Evolutionary conservation across 1,140 invertebrate species (phyloP).

Genomic region (Drosophila tani): DNA sequence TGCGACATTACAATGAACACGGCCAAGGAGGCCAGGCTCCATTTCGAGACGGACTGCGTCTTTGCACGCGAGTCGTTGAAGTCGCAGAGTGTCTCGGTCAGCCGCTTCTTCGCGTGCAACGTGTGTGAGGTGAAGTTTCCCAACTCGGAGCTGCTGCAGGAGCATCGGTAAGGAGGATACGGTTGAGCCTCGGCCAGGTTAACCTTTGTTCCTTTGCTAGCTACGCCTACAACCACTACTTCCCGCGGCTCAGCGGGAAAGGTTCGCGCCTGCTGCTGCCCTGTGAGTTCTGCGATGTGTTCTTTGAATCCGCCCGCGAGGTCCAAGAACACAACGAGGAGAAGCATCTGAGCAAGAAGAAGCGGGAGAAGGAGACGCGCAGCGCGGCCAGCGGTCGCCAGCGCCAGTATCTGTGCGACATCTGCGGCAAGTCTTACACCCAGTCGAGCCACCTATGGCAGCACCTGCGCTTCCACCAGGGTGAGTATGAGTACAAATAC

Average conservation of each 20-base stretch:
- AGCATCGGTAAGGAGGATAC: constrained; percentile 79
- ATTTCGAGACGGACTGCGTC: constrained; percentile 87
- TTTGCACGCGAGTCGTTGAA: constrained; percentile 81
- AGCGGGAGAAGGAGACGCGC: constrained; percentile 71
- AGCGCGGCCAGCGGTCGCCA: constrained; percentile 33
- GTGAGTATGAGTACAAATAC: constrained; percentile 52
- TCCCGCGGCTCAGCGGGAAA: constrained; percentile 63
- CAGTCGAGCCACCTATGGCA: constrained; percentile 88
- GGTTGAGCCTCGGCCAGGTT: too few relatives aligned
- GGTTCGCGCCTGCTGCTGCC: constrained; percentile 54
- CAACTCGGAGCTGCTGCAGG: constrained; percentile 76
- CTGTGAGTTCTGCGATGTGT: constrained; percentile 74
- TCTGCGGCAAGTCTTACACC: constrained; percentile 87
- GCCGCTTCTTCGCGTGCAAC: constrained; percentile 85
- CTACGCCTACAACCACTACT: constrained; percentile 70
- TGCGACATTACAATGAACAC: constrained; percentile 86
- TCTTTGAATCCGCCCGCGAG: constrained; percentile 84
- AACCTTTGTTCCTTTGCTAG: constrained; percentile 29
- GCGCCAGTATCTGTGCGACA: constrained; percentile 87
- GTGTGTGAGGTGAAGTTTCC: constrained; percentile 85
- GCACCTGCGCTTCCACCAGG: constrained; percentile 87
- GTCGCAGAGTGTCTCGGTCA: constrained; percentile 55
- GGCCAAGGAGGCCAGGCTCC: constrained; percentile 85
- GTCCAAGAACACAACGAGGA: constrained; percentile 84
- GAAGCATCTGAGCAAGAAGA: constrained; percentile 76